Conservation (phyloP, 2,888 invertebrate genomes). For the Netelia melanura region DNA sequence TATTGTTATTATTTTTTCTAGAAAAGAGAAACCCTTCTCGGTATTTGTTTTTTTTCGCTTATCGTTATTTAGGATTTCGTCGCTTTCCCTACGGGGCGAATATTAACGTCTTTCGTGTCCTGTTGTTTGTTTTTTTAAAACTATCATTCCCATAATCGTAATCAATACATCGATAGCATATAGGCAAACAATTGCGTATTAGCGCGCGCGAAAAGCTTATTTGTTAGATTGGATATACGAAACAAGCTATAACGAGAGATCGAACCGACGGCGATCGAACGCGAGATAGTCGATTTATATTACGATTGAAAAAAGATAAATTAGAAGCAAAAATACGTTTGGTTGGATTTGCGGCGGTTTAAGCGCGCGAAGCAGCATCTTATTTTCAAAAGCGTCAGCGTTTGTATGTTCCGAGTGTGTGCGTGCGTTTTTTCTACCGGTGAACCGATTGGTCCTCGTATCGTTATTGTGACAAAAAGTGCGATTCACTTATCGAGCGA, state of each 20-base stretch:
- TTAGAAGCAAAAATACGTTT: conserved; percentile 3
- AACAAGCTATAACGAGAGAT: conserved; percentile 8
- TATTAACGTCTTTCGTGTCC: conserved; percentile 34
- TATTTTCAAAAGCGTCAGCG: conserved; percentile 76
- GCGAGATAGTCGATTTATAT: background rate
- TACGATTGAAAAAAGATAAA: conserved; percentile 2
- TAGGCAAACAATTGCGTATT: conserved; percentile 78
- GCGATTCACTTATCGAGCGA: conserved; percentile 19
- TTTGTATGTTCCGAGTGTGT: background rate
- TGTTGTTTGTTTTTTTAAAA: conserved; percentile 54
- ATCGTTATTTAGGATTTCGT: conserved; percentile 11
- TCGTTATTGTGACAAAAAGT: conserved; percentile 37
- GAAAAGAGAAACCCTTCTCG: background rate
- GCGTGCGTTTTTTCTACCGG: conserved; percentile 17
- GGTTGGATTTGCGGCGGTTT: conserved; percentile 3
- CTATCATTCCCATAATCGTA: background rate
- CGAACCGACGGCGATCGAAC: conserved; percentile 22
- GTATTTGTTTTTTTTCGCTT: conserved; percentile 17
- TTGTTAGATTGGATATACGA: conserved; percentile 21
- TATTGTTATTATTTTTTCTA: conserved; percentile 7
- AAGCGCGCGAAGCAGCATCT: conserved; percentile 76
- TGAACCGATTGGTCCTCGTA: conserved; percentile 59
- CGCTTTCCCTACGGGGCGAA: conserved; percentile 72
- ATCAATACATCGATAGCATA: conserved; percentile 56
- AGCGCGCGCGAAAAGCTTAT: conserved; percentile 77